These are phyloP conservation scores for Vulpes vulpes DNA, from an alignment of 2,113 vertebrate species.

Conservation along the genomic window DNA sequence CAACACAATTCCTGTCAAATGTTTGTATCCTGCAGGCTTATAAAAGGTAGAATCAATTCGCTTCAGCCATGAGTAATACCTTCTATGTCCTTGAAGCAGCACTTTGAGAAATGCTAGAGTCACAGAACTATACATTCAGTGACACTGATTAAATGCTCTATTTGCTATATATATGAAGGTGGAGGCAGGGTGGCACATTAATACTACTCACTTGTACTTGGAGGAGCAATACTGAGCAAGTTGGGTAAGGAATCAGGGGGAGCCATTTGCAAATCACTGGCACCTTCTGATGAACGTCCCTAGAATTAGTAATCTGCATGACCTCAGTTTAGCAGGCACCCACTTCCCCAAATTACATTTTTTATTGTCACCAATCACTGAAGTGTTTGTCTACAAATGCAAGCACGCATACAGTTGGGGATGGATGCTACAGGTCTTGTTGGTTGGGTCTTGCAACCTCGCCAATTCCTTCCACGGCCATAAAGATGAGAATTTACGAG, in stretches of 20 bases:
- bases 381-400: neutral
- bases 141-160: conserved; percentile 77
- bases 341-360: neutral
- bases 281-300: conserved; percentile 32
- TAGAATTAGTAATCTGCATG: conserved; percentile 48
- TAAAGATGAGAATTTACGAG: neutral
- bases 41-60: conserved; percentile 84
- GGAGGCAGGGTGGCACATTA: conserved; percentile 40
- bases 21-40: conserved; percentile 73
- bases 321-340: neutral
- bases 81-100: conserved; percentile 84
- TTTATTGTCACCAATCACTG: neutral
- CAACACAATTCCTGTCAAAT: conserved; percentile 79
- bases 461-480: conserved; percentile 54
- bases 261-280: neutral
- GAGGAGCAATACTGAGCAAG: neutral
- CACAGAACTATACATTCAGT: conserved; percentile 59
- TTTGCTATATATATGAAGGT: conserved; percentile 58
- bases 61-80: conserved; percentile 82
- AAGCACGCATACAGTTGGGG: neutral
- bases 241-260: neutral
- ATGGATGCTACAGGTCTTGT: neutral
- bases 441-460: neutral
- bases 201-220: neutral
- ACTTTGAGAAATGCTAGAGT: conserved; percentile 82